These are phyloP conservation scores for Heliconius charithonia DNA, from an alignment of 2,888 invertebrate species.

Conservation along the genomic window DNA sequence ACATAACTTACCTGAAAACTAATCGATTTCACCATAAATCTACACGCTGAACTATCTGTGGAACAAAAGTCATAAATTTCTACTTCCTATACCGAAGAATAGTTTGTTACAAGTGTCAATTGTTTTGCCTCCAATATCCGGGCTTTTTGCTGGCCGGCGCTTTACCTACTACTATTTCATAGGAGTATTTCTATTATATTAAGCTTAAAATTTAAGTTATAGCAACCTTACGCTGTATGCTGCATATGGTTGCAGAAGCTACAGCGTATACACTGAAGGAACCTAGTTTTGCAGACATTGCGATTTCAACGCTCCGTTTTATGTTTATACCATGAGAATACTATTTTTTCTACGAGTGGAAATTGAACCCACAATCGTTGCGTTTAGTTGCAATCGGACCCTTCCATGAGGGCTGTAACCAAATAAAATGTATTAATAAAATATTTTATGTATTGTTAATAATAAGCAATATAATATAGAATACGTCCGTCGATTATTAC, in stretches of 20 bases:
- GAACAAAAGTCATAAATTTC: conserved; percentile 79
- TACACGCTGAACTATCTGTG: conserved; percentile 64
- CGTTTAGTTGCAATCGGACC: no score
- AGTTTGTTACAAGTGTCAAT: conserved; percentile 73
- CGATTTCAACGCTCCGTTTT: no score
- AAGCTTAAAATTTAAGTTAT: neutral
- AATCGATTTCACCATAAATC: conserved; percentile 52
- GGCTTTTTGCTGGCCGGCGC: conserved; percentile 37
- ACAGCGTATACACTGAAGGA: no score
- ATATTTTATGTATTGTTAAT: neutral
- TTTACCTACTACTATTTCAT: conserved; percentile 31
- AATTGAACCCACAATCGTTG: no score
- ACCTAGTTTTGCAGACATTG: no score
- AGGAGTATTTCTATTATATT: conserved; percentile 28
- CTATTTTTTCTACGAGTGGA: no score
- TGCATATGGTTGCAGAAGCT: no score
- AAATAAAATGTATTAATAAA: neutral
- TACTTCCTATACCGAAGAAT: conserved; percentile 63
- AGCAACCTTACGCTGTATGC: no score
- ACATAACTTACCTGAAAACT: conserved; percentile 43
- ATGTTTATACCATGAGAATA: no score
- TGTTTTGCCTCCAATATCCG: conserved; percentile 60
- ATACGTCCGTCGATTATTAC: conserved; percentile 36
- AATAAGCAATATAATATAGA: conserved; percentile 12
- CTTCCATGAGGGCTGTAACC: no score